Evolutionary conservation across 1,140 invertebrate genomes (phyloP).

Genomic region (Megalopta genalis): DNA sequence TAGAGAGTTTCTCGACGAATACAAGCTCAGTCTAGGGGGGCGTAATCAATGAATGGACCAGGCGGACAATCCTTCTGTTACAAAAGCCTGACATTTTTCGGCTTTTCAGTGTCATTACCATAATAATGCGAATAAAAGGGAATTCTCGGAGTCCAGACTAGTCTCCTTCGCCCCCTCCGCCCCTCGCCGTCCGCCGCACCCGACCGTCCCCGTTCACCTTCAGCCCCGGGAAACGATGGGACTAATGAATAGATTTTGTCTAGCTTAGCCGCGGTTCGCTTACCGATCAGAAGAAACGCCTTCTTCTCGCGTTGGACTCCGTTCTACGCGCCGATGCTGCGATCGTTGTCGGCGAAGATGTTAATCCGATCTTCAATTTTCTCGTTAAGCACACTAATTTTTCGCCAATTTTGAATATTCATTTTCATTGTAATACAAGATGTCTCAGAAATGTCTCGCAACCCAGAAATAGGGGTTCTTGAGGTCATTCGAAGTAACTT

Average conservation of each 20-base stretch:
- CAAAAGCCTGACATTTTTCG: conserved; percentile 77
- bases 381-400: too few relatives aligned
- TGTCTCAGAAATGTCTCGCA: too few relatives aligned
- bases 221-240: conserved; percentile 36
- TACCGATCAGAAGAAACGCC: background rate
- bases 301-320: too few relatives aligned
- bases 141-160: conserved; percentile 72
- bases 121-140: conserved; percentile 79
- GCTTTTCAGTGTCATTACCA: conserved; percentile 78
- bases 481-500: too few relatives aligned
- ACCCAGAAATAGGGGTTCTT: too few relatives aligned
- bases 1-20: conserved; percentile 42
- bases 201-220: conserved; percentile 28
- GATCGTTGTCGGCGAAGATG: too few relatives aligned
- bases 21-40: conserved; percentile 41
- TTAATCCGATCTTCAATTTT: too few relatives aligned
- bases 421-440: too few relatives aligned
- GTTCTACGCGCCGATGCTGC: too few relatives aligned
- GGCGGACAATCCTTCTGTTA: conserved; percentile 78
- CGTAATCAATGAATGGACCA: conserved; percentile 78
- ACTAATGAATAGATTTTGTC: conserved; percentile 50
- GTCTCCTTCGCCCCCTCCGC: conserved; percentile 37
- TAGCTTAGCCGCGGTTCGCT: conserved; percentile 16
- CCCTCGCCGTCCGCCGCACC: too few relatives aligned
- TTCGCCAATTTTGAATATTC: too few relatives aligned